phyloP scores from a whole-genome alignment of 2,888 invertebrate genomes.

The Dicyrtomina minuta region DNA sequence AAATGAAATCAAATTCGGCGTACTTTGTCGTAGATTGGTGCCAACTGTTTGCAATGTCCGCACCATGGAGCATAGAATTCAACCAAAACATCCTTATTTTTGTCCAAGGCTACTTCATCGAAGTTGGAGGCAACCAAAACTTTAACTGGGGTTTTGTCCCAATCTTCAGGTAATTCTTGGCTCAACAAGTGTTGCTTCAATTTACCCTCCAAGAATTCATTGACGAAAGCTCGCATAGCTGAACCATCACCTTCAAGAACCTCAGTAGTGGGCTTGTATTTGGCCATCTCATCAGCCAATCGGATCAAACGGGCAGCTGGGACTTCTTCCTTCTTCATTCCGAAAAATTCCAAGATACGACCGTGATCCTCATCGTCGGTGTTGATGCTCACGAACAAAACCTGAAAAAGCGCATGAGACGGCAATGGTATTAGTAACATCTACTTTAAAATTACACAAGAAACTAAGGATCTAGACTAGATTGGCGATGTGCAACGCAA shows the following conservation, averaged over 20 bases:
- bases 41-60: slow-evolving; percentile 97
- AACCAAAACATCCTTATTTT: slow-evolving; percentile 87
- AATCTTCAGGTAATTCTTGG: slow-evolving; percentile 93
- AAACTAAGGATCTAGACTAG: no score
- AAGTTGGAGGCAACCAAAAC: slow-evolving; percentile 92
- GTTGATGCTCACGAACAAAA: slow-evolving; percentile 94
- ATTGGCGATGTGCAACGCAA: slow-evolving; percentile 18
- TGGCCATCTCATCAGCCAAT: slow-evolving; percentile 95
- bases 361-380: slow-evolving; percentile 93
- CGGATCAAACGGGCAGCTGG: slow-evolving; percentile 89
- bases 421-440: not conserved
- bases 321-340: slow-evolving; percentile 90
- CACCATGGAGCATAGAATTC: slow-evolving; percentile 99
- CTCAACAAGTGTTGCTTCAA: slow-evolving; percentile 93
- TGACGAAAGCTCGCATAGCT: slow-evolving; percentile 73
- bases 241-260: slow-evolving; percentile 68
- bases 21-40: slow-evolving; percentile 88
- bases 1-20: slow-evolving; percentile 44
- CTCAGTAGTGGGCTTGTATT: slow-evolving; percentile 84
- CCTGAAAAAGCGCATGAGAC: no score
- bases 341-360: slow-evolving; percentile 98
- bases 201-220: slow-evolving; percentile 85
- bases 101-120: slow-evolving; percentile 84
- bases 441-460: no score
- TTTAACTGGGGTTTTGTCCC: slow-evolving; percentile 94